A percentile compares a stretch with the other conserved stretches of the same genome.
These are phyloP conservation scores for Rhinatrema bivittatum DNA, from an alignment of 2,797 vertebrate species.

Conservation along the genomic window DNA sequence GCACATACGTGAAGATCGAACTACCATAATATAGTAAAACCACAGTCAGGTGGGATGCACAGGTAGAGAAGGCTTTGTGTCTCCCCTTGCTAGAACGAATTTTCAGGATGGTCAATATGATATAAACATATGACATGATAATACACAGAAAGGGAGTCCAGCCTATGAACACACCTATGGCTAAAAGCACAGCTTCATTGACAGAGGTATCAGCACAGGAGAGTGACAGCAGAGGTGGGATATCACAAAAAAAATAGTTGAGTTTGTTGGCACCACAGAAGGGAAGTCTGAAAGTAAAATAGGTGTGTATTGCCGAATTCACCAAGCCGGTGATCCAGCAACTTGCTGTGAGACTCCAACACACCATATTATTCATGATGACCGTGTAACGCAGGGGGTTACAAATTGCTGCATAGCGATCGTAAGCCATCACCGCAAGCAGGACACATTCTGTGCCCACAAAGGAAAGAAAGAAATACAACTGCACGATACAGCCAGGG, in stretches of 20 bases:
- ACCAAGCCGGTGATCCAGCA: constrained; percentile 29
- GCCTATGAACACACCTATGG: constrained; percentile 24
- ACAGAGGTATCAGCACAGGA: constrained; percentile 30
- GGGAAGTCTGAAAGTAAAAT: constrained; percentile 20
- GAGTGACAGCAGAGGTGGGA: constrained; percentile 31
- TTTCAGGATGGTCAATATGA: constrained; percentile 20
- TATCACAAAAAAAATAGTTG: constrained; percentile 38
- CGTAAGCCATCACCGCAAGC: constrained; percentile 32
- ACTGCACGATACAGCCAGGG: constrained; percentile 13
- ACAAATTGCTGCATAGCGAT: constrained; percentile 20
- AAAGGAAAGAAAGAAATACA: constrained; percentile 35
- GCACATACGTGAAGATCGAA: constrained; percentile 28
- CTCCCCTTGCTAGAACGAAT: constrained; percentile 18
- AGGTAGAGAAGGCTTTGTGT: constrained; percentile 27
- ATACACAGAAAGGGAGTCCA: constrained; percentile 34
- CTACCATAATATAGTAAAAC: constrained; percentile 34
- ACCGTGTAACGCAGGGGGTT: constrained; percentile 17
- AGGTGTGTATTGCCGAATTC: constrained; percentile 30
- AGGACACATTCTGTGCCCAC: constrained; percentile 33
- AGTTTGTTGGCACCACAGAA: constrained; percentile 31
- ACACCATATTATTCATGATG: constrained; percentile 16
- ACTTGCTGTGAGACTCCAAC: not conserved
- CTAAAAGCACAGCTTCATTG: constrained; percentile 22
- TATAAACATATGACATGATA: constrained; percentile 28
- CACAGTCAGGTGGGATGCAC: constrained; percentile 24